A percentile compares a stretch with the other conserved stretches of the same genome.
These are phyloP conservation scores for Oxystoma pomonae DNA, from an alignment of 2,888 invertebrate species.

Conservation along the genomic window DNA sequence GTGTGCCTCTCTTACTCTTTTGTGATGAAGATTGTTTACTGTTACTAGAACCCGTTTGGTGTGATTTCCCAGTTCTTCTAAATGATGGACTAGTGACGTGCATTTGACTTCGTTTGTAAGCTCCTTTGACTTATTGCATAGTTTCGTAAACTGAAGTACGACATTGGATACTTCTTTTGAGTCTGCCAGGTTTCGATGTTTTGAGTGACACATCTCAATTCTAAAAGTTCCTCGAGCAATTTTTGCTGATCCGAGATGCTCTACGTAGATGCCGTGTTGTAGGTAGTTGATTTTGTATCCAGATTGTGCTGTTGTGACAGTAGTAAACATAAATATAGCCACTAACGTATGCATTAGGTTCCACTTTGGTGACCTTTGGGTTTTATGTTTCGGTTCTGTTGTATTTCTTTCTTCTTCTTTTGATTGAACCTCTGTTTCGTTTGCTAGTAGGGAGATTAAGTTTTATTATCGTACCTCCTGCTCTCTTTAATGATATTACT, in stretches of 20 bases:
- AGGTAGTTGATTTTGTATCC: background rate
- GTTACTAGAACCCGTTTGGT: no score
- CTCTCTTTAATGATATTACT: background rate
- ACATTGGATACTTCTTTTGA: no score
- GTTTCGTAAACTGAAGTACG: no score
- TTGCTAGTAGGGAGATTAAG: background rate
- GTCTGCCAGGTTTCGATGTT: no score
- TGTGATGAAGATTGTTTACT: no score
- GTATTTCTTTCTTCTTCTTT: background rate
- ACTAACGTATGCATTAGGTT: background rate
- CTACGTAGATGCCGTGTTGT: background rate
- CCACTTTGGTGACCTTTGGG: background rate
- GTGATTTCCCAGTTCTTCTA: no score
- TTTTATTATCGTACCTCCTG: background rate
- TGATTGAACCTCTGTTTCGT: background rate
- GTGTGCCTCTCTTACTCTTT: no score
- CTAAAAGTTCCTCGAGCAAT: background rate
- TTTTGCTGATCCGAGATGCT: background rate
- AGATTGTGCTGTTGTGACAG: background rate
- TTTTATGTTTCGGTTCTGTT: background rate
- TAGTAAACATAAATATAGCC: background rate
- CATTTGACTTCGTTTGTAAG: no score
- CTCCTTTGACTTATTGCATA: no score
- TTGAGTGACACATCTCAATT: background rate
- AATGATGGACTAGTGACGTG: no score